These are phyloP conservation scores for Rhincodon typus DNA, from an alignment of 2,797 vertebrate genomes.

Conservation along the genomic window DNA sequence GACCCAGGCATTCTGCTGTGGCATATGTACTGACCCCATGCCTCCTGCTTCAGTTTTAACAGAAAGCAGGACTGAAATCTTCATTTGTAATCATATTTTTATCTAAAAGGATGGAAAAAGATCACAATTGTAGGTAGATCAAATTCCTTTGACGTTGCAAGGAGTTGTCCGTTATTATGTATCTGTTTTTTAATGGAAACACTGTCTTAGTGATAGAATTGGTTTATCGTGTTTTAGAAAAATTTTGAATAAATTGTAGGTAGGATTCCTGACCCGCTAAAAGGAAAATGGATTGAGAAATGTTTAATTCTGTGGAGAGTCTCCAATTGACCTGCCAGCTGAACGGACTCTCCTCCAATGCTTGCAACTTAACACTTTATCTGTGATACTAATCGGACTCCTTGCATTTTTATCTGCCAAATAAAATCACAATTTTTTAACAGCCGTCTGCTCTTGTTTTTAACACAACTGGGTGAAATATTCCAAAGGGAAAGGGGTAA, in stretches of 20 bases:
- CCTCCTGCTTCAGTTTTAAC: slow-evolving; percentile 28
- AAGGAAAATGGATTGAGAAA: neutral
- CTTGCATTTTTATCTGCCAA: slow-evolving; percentile 62
- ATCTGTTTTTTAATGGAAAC: slow-evolving; percentile 16
- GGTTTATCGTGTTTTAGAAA: neutral
- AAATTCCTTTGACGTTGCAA: neutral
- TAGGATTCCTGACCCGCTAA: neutral
- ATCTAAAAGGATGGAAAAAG: slow-evolving; percentile 14
- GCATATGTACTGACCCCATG: slow-evolving; percentile 6
- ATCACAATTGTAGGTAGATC: neutral
- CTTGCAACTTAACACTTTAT: slow-evolving; percentile 64
- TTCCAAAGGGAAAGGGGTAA: neutral
- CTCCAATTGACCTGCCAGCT: neutral
- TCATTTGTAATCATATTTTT: slow-evolving; percentile 20
- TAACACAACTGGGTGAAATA: neutral
- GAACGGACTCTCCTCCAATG: neutral
- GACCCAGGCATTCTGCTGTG: neutral
- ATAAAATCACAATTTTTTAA: slow-evolving; percentile 53
- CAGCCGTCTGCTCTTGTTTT: neutral
- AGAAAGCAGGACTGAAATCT: neutral
- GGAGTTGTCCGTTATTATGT: slow-evolving; percentile 22
- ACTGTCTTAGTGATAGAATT: slow-evolving; percentile 12
- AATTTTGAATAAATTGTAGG: neutral
- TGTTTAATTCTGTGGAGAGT: neutral
- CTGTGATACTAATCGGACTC: slow-evolving; percentile 62